These are phyloP conservation scores for Dicentrarchus labrax DNA, from an alignment of 2,113 vertebrate genomes.

Conservation along the genomic window DNA sequence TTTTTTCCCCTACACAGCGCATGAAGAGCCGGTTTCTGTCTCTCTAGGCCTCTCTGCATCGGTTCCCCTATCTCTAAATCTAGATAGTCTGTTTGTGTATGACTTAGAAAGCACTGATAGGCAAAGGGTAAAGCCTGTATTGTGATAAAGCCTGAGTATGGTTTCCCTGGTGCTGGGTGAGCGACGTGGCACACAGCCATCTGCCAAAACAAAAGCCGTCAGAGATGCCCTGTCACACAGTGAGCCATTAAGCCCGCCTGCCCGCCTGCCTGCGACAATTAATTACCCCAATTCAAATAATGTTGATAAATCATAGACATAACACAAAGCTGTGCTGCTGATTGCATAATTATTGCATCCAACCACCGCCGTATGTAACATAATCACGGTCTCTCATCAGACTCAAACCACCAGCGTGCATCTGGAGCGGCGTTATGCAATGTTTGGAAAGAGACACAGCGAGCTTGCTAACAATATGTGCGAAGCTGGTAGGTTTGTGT, in stretches of 20 bases:
- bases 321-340: slow-evolving; percentile 73
- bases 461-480: slow-evolving; percentile 40
- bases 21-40: slow-evolving; percentile 23
- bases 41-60: slow-evolving; percentile 30
- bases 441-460: slow-evolving; percentile 63
- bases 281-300: slow-evolving; percentile 73
- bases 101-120: slow-evolving; percentile 46
- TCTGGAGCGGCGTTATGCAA: slow-evolving; percentile 72
- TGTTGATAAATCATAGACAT: slow-evolving; percentile 71
- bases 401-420: slow-evolving; percentile 72
- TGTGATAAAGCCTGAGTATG: slow-evolving; percentile 48
- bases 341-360: slow-evolving; percentile 81
- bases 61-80: slow-evolving; percentile 56
- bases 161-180: slow-evolving; percentile 36
- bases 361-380: slow-evolving; percentile 77
- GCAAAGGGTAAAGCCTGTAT: slow-evolving; percentile 21
- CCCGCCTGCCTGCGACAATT: slow-evolving; percentile 55
- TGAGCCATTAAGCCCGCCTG: slow-evolving; percentile 33
- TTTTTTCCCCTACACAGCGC: not conserved
- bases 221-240: slow-evolving; percentile 61
- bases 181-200: slow-evolving; percentile 63
- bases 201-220: slow-evolving; percentile 73
- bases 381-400: slow-evolving; percentile 81
- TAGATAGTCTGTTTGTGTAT: slow-evolving; percentile 60
- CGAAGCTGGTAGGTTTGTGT: slow-evolving; percentile 4